Evolutionary conservation across 53 echinoderm and acorn worm genomes (phyloP), one percentile per base, ranked within the genome.

Genomic region (Crossaster papposus): DNA sequence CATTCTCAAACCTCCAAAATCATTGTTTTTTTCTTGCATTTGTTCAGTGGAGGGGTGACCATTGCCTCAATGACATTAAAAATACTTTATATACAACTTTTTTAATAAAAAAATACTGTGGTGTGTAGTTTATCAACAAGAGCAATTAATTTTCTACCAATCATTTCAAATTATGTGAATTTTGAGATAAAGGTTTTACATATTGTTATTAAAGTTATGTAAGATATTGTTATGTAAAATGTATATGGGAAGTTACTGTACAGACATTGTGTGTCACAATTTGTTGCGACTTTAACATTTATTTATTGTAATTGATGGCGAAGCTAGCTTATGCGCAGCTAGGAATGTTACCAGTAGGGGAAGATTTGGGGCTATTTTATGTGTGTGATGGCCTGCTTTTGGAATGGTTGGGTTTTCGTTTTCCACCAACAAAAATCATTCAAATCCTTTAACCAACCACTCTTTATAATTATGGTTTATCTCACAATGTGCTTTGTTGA

Each of bases 181-280:
- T 36, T 68, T 28, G 29, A 29, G 28, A 5, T 36, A 13, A 36
- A 81, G 83, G 28, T 83, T 81, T 83, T 37, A 65, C 65, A 50
- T 65, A 81, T 34, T 81, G 18, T 20, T 81, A 20, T 68, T 82
- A 36, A 68, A 85, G 58, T 50, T 7, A n/a, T 85, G 73, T 73
- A 71, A 51, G 30, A 73, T 85, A 74, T 85, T 72, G 84, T 83
- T 83, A 32, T 85, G 85, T n/a, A n/a, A n/a, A n/a, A n/a, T n/a
- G n/a, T 85, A 72, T 85, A 85, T 83, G 44, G 54, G 24, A 83
- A 70, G 81, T 65, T 29, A 36, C 44, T 83, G 83, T 81, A 31
- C 18, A 81, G 55, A n/a, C n/a, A n/a, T n/a, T n/a, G n/a, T n/a
- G 75, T 74, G 11, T 14, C 34, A 28, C n/a, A 74, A 33, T 17